Base-by-base conservation (phyloP, 2,113 vertebrate genomes). In the Lophius piscatorius region DNA sequence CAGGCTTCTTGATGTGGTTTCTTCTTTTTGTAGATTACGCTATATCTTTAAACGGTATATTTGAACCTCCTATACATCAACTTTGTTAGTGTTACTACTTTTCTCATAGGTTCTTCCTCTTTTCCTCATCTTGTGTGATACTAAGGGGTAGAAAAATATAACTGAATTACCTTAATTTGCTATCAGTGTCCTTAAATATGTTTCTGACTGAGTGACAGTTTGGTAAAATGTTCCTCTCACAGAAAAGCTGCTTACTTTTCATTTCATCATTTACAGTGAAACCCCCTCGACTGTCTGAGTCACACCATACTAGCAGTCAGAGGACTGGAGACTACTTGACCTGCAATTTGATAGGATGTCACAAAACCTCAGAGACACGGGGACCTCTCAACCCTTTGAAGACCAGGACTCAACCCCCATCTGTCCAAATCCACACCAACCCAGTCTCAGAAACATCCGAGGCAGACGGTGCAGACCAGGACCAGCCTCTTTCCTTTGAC, bases 401-500 rank as follows among this genome's bases (percentile, higher is more conserved):
- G 18, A 47, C 18, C 24, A 42, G 23, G 38, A 13, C 35, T 56
- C 50, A 56, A 20, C 35, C 14, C 26, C 2, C n/a, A n/a, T n/a
- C 16, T 16, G 21, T 22, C 24, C 29, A 17, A 20, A 34, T 22
- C 22, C 24, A 17, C 35, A 41, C 20, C 29, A 18, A 12, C 7
- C 20, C 21, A 13, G 9, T 4, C 10, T 42, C 57, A 26, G 21
- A 51, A 49, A 48, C 63, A 55, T 48, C 78, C 17, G 54, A 78
- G 29, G 9, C 20, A 1, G 22, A 2, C 40, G 20, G 14, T 20
- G 26, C 49, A 2, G 40, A 73, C 58, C 88, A 94, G 72, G 88
- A 94, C 74, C 82, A 78, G 76, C 93, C 92, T 0, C 88, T 93
- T 4, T 59, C 60, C 18, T 94, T 93, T 9, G 87, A 92, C 42